Base-by-base conservation (phyloP, 2,113 vertebrate species). In the Gadus chalcogrammus region DNA sequence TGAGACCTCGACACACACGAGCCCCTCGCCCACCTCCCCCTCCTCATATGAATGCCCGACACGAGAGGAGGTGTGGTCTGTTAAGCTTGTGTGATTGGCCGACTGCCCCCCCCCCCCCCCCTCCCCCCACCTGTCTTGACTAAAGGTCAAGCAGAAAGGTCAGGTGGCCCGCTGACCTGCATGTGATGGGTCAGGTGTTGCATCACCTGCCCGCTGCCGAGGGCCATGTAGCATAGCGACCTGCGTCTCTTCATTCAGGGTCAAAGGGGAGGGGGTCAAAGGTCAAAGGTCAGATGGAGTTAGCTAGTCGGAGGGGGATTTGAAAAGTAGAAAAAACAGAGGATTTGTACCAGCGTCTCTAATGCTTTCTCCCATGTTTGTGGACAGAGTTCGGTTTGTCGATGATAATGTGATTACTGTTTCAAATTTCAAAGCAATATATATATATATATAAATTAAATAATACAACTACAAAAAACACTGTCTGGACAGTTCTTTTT, bases 371-470 rank as follows among this genome's bases (percentile, higher is more conserved):
- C 81, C 88, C 83, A 79, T 79, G 83, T 85, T 84, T 85, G 79
- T 87, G 82, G 87, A 85, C 87, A 80, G 75, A 84, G 85, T 86
- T 52, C 82, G 79, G 82, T 83, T 88, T 85, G 81, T 88, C 79
- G 75, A 80, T 83, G 85, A 86, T 89, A 80, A 89, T 88, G 85
- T 86, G 76, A 88, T 12, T 73, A 80, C 79, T 87, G 84, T 87
- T 83, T 86, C 48, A 83, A 87, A 85, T 82, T 85, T 86, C 69
- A 84, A 89, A 90, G 87, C 88, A 91, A 90, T 91, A 88, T 87
- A 89, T 82, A 48, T 48, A 48, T 8, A 48, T 48, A 48, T 48
- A 48, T 9, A 84, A 78, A 87, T 82, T 87, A 86, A 89, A 88
- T 86, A 76, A 82, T 85, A 85, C 80, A 81, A 86, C 85, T 69